phyloP scores from a whole-genome alignment of 2,797 vertebrate genomes.

The Todus mexicanus region DNA sequence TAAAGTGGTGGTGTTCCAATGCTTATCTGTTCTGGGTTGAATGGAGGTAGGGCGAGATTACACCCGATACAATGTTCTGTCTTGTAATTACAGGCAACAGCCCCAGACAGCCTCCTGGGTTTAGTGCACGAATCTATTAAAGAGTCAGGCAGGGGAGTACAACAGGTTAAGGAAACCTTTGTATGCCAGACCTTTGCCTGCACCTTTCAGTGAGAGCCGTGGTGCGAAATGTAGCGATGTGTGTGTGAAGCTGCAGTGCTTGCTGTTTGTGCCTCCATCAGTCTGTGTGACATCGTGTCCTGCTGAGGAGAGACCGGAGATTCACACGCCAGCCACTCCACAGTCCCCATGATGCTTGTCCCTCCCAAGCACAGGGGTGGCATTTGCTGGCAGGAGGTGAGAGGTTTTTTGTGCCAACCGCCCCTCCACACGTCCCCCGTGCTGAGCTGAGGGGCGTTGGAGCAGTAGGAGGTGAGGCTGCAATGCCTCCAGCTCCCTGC shows the following conservation, averaged over 20 bases:
- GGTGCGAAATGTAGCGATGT: accelerated
- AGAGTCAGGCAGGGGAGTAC: background rate
- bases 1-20: accelerated
- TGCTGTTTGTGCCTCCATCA: accelerated
- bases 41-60: background rate
- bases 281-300: background rate
- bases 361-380: accelerated
- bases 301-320: background rate
- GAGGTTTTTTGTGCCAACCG: background rate
- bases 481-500: background rate
- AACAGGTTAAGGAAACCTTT: background rate
- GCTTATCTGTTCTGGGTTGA: background rate
- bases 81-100: background rate
- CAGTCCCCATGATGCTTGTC: accelerated
- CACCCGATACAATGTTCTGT: background rate
- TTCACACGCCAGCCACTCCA: accelerated
- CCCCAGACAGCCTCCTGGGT: background rate
- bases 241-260: background rate
- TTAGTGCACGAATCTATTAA: accelerated
- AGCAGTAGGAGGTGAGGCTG: background rate
- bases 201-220: accelerated
- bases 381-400: accelerated
- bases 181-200: background rate
- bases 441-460: background rate
- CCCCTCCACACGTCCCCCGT: accelerated